Evolutionary conservation across 2,888 invertebrate species (phyloP).

Genomic region (Lepas anatifera): DNA sequence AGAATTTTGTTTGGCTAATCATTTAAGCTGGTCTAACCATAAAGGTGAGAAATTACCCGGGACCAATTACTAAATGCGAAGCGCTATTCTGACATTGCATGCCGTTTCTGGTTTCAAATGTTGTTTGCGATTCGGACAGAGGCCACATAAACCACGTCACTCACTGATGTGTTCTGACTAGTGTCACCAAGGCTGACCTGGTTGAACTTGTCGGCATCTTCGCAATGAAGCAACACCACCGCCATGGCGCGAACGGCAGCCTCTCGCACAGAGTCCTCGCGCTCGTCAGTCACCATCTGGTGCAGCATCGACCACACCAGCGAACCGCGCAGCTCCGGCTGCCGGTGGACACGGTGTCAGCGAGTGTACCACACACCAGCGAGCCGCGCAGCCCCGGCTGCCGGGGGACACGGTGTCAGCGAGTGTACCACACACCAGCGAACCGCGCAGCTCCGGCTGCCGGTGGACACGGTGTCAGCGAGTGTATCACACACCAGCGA

Average conservation of each 20-base stretch:
- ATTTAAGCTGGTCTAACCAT: no score
- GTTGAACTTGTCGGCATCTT: conserved; percentile 50
- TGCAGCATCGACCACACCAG: conserved; percentile 56
- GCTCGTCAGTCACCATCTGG: conserved; percentile 54
- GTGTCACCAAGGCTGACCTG: conserved; percentile 33
- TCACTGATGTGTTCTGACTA: no score
- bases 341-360: no score
- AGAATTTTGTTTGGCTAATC: no score
- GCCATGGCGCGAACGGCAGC: conserved; percentile 49
- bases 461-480: no score
- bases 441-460: neutral
- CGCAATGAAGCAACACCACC: conserved; percentile 47
- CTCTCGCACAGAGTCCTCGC: conserved; percentile 46
- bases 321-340: conserved; percentile 46
- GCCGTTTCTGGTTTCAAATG: no score
- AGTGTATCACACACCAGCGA: neutral
- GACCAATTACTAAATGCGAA: no score
- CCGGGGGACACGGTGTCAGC: no score
- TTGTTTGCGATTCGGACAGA: no score
- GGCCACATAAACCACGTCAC: no score
- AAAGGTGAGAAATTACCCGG: no score
- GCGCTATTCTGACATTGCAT: no score
- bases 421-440: neutral
- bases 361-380: neutral
- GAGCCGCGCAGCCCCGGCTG: neutral